A percentile compares a stretch with the other conserved stretches of the same genome.
Conservation (phyloP, 1,140 invertebrate species). For the Diabrotica virgifera region DNA sequence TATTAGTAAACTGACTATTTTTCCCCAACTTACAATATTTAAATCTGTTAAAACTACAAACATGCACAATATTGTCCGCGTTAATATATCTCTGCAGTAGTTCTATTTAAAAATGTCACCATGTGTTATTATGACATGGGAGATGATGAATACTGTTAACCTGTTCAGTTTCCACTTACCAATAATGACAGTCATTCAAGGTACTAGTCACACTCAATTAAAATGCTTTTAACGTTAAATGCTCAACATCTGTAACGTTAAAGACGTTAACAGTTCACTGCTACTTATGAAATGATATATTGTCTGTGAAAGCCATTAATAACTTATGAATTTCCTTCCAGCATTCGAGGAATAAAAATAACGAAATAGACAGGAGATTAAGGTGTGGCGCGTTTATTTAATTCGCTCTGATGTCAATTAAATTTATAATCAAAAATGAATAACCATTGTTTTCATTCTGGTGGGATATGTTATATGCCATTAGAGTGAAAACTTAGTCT, state of each 20-base stretch:
- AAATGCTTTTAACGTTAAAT: constrained; percentile 3
- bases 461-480: no score
- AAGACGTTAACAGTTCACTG: neutral
- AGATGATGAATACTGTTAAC: constrained; percentile 2
- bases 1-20: no score
- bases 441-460: no score
- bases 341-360: neutral
- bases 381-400: no score
- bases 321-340: neutral
- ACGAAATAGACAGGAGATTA: neutral
- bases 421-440: no score
- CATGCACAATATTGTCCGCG: no score
- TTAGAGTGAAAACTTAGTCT: no score
- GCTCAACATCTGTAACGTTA: neutral
- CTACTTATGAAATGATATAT: neutral
- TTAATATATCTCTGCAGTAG: no score
- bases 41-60: no score
- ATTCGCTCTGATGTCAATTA: no score
- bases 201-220: constrained; percentile 2
- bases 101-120: constrained; percentile 2
- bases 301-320: neutral
- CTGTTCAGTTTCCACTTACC: neutral
- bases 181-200: neutral
- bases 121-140: neutral
- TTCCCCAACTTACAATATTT: no score